These are phyloP conservation scores for Megalurothrips usitatus DNA, from an alignment of 2,888 invertebrate genomes.

Conservation along the genomic window DNA sequence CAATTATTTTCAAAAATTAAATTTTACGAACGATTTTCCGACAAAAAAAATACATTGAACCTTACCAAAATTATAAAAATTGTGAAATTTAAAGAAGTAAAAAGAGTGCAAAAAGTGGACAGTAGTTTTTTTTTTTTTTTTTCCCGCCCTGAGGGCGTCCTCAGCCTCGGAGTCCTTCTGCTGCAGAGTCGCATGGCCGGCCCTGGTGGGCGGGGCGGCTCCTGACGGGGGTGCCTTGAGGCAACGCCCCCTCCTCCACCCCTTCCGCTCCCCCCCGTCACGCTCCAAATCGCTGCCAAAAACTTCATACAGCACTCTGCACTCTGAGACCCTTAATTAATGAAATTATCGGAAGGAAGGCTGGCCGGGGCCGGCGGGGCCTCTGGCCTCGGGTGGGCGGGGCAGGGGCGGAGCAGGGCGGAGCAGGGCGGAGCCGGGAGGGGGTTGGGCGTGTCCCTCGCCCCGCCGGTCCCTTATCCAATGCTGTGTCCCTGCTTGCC, in stretches of 20 bases:
- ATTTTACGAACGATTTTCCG: background rate
- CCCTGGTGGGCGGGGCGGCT: background rate
- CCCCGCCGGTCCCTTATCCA: constrained; percentile 34
- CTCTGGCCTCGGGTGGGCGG: constrained; percentile 37
- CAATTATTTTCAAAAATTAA: too few species aligned
- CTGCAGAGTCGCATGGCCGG: too few species aligned
- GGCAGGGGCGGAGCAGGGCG: constrained; percentile 31
- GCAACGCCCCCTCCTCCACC: constrained; percentile 45
- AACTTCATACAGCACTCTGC: constrained; percentile 26
- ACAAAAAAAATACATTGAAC: background rate
- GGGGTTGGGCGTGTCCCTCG: constrained; percentile 32
- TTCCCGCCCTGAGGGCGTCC: too few species aligned
- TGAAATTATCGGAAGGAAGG: constrained; percentile 20
- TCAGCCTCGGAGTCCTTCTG: too few species aligned
- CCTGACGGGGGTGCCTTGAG: constrained; percentile 33
- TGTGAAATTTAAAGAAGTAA: background rate
- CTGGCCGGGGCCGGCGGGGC: background rate
- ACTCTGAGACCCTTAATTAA: constrained; percentile 26
- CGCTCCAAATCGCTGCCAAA: constrained; percentile 25
- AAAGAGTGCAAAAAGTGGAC: too few species aligned
- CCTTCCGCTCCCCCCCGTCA: constrained; percentile 35
- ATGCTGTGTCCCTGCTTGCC: constrained; percentile 35
- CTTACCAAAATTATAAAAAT: background rate
- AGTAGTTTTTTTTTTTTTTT: too few species aligned
- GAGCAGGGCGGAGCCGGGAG: constrained; percentile 15